Conservation (phyloP, 2,888 invertebrate species). For the Macrosoma leucophasiata region DNA sequence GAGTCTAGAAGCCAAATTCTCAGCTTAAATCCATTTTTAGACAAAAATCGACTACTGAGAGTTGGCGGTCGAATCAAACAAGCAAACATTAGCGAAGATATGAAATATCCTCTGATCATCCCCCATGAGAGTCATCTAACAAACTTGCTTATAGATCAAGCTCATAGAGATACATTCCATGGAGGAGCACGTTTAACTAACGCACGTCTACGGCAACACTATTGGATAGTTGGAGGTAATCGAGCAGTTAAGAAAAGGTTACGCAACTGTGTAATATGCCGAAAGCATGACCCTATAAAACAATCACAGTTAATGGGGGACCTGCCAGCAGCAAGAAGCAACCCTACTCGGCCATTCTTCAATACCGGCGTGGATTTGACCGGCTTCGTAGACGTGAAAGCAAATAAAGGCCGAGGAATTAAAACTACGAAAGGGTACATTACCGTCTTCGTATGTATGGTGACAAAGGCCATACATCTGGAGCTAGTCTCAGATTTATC, state of each 20-base stretch:
- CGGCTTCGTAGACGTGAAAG: too few relatives aligned
- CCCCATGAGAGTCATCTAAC: conserved; percentile 13
- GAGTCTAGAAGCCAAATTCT: conserved; percentile 7
- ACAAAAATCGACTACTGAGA: conserved; percentile 11
- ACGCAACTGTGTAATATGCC: conserved; percentile 15
- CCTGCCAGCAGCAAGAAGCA: conserved; percentile 16
- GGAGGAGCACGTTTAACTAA: conserved; percentile 18
- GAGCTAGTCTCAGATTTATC: too few relatives aligned
- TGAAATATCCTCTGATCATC: conserved; percentile 13
- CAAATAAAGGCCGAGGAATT: too few relatives aligned
- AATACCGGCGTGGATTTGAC: too few relatives aligned
- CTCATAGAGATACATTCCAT: conserved; percentile 21
- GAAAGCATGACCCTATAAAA: conserved; percentile 12
- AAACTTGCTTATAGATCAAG: conserved; percentile 19
- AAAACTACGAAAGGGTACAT: too few relatives aligned
- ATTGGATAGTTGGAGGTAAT: conserved; percentile 19
- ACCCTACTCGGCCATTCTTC: too few relatives aligned
- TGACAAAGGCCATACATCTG: too few relatives aligned
- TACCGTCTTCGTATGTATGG: too few relatives aligned
- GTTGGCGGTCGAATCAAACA: conserved; percentile 15
- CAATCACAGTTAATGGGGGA: conserved; percentile 23
- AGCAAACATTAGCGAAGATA: conserved; percentile 5
- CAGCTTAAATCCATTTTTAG: conserved; percentile 13
- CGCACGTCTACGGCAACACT: conserved; percentile 17
- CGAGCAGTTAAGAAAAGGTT: conserved; percentile 13